These are phyloP conservation scores for Sterna hirundo DNA, from an alignment of 2,113 vertebrate species.

Conservation along the genomic window DNA sequence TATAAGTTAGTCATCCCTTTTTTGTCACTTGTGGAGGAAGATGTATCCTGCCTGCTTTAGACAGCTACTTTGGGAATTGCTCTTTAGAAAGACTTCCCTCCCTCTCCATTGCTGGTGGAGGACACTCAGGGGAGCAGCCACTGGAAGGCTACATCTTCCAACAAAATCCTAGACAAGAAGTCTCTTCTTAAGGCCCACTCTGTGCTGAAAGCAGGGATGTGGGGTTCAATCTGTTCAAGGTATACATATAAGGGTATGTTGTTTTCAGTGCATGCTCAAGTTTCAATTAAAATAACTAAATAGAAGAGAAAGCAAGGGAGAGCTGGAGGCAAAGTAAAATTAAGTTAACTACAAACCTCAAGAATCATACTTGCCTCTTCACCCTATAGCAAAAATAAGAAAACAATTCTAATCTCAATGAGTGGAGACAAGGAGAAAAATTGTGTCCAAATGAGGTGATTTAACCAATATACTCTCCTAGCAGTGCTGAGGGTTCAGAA, in stretches of 20 bases:
- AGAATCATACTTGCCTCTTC: background rate
- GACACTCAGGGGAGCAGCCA: background rate
- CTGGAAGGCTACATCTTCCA: background rate
- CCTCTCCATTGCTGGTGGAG: background rate
- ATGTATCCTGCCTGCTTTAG: background rate
- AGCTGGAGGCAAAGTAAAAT: background rate
- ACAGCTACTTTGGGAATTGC: background rate
- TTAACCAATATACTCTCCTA: background rate
- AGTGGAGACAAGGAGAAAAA: background rate
- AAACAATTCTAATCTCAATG: background rate
- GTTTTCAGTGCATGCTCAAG: background rate
- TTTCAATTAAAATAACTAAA: background rate
- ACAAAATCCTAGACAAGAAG: background rate
- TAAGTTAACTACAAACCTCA: background rate
- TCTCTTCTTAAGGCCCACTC: background rate
- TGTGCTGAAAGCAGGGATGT: background rate
- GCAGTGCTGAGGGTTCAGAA: background rate
- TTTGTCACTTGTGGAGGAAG: slow-evolving; percentile 34
- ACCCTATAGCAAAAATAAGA: background rate
- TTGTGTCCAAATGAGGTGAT: background rate
- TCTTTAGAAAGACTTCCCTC: background rate
- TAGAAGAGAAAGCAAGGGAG: background rate
- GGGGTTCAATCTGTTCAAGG: background rate
- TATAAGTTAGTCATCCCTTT: slow-evolving; percentile 28
- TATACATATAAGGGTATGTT: fast-evolving